Base-by-base conservation (phyloP, 2,113 vertebrate genomes). In the Lycaon pictus region DNA sequence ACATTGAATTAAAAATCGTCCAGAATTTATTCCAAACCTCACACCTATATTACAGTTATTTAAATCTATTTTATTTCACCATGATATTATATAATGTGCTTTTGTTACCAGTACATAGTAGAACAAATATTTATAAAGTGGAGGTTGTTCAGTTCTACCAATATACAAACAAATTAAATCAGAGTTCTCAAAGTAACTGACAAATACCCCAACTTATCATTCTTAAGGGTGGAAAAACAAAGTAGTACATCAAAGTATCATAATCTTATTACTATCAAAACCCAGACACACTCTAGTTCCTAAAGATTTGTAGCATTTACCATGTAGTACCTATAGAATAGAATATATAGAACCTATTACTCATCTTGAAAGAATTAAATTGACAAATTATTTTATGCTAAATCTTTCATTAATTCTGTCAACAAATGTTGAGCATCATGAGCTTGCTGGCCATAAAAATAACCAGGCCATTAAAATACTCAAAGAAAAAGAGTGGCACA, bases 161-260 rank as follows among this genome's bases (percentile, higher is more conserved):
- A 96, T 19, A 62, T 7, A 51, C 32, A 96, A 37, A 92, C 74
- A 89, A 97, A 87, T 71, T 89, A 87, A 35, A 37, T 91, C n/a
- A 91, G 71, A 85, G 65, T 58, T 92, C 51, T 84, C 90, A n/a
- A 93, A 92, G 53, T 74, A 91, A 92, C 62, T 89, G 97, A 86
- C 4, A 3, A 97, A 88, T 5, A 3, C 35, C 32, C 48, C 87
- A 83, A 83, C 35, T 90, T 58, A 84, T 29, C 83, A 79, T 25
- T 87, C 79, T 23, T 88, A 60, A 82, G 32, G 23, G 12, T 23
- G 4, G 69, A 27, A 95, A 60, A 94, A 53, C 20, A 76, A 90
- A 90, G n/a, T 69, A 62, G 29, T 83, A 56, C 20, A 53, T 71
- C 22, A 55, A 71, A 88, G 17, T 16, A 86, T 79, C 80, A 76